phyloP scores from a whole-genome alignment of 2,797 vertebrate genomes.

The Limnodromus scolopaceus region DNA sequence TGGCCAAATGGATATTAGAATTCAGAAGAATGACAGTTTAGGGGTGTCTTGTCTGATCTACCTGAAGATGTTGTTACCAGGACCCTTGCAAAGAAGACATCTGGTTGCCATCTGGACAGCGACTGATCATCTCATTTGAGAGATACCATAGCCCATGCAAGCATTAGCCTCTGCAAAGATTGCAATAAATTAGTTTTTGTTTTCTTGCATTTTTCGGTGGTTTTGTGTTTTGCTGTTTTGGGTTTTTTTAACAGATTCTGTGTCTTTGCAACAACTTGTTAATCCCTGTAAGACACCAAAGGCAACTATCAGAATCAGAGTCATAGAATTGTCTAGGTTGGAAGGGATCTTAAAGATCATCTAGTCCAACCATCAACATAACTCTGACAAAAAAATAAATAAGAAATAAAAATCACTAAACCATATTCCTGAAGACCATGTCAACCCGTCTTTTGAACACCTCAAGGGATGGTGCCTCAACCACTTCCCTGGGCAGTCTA shows the following conservation, averaged over 20 bases:
- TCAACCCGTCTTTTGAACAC: too few species aligned
- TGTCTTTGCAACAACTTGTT: neutral
- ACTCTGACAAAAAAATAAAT: too few species aligned
- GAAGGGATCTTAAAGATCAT: too few species aligned
- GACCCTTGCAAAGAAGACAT: neutral
- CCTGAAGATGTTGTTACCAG: neutral
- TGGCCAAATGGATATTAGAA: neutral
- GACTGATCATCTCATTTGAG: neutral
- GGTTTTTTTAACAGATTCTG: neutral
- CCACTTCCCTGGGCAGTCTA: too few species aligned
- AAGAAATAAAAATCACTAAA: too few species aligned
- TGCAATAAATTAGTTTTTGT: neutral
- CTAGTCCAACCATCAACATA: too few species aligned
- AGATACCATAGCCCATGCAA: neutral
- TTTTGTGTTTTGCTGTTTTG: neutral
- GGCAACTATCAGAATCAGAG: neutral
- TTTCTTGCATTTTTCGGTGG: neutral
- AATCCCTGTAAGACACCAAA: neutral
- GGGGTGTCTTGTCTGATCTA: neutral
- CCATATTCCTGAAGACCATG: too few species aligned
- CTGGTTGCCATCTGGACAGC: neutral
- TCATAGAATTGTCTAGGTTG: too few species aligned
- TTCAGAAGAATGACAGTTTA: neutral
- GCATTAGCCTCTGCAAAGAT: neutral
- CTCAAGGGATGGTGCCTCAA: too few species aligned